These are phyloP conservation scores for Typhlomys cinereus DNA, from an alignment of 2,113 vertebrate genomes.

Conservation along the genomic window DNA sequence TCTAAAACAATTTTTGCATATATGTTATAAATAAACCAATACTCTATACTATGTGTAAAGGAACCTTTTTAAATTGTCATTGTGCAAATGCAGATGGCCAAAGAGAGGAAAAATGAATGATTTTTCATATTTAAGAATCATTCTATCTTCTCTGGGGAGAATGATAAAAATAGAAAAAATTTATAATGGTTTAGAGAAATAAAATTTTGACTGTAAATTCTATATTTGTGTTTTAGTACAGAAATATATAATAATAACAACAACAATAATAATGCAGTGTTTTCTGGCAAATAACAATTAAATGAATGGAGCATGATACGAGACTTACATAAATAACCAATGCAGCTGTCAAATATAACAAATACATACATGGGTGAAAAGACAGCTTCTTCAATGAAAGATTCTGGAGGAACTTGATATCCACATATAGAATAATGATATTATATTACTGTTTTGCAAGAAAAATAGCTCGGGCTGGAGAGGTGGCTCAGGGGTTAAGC, in stretches of 20 bases:
- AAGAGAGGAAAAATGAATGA: neutral
- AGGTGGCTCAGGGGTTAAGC: too few relatives aligned
- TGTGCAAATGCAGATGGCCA: neutral
- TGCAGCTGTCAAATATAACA: neutral
- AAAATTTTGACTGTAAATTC: too few relatives aligned
- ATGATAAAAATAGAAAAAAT: too few relatives aligned
- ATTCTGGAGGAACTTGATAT: neutral
- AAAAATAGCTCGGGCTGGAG: too few relatives aligned
- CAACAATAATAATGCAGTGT: neutral
- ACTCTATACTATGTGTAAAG: conserved; percentile 10
- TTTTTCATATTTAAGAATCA: conserved; percentile 1
- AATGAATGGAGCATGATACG: too few relatives aligned
- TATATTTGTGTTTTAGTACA: neutral
- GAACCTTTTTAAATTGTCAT: neutral
- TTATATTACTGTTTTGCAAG: neutral
- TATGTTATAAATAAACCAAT: neutral
- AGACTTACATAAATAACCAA: neutral
- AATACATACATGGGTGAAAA: neutral
- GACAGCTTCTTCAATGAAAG: neutral
- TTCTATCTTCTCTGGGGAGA: neutral
- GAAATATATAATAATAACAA: neutral
- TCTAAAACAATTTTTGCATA: neutral
- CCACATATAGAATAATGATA: neutral
- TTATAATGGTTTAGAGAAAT: too few relatives aligned
- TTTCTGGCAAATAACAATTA: neutral